Evolutionary conservation across 2,113 vertebrate genomes (phyloP), one percentile per base, ranked within the genome.

Genomic region (Tychaedon coryphoeus): DNA sequence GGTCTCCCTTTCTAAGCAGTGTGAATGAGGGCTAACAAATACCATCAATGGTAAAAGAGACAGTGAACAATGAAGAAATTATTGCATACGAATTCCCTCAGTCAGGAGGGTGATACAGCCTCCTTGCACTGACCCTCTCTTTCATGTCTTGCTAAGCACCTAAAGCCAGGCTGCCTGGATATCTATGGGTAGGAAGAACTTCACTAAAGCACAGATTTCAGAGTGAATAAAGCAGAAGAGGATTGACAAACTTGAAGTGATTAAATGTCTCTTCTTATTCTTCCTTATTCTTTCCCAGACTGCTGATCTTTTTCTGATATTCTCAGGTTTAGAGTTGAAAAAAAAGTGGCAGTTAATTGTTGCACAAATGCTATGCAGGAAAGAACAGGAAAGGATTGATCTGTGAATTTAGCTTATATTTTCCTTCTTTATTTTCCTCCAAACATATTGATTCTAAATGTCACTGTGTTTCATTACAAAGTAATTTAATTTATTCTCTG

Each of bases 401-500:
- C 66, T 69, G 36, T 7, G 74, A 82, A 69, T 72, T 89, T 53
- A 85, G 28, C n/a, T 82, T 51, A 48, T 10, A 12, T 23, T 89
- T 76, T 74, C 34, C 25, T 86, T 85, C 61, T 77, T 56, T 29
- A 19, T 79, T 88, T 90, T 88, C 28, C 23, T 89, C 25, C 31
- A 82, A 75, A 75, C 14, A 57, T 45, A 65, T 65, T 87, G 73
- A 65, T 84, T 95, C 67, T 87, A 87, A 86, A 93, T 87, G 40
- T 12, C 62, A 61, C 17, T 92, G 29, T 79, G 29, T 62, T 81
- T 85, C 71, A 40, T 79, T 90, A 54, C 12, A 51, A 91, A 78
- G 57, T 76, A 72, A 91, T 69, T 75, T 61, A 61, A 91, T 76
- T 87, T 86, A 29, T 56, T 91, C 79, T 79, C 61, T 78, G 11